Evolutionary conservation across 2,797 vertebrate genomes (phyloP), one percentile per base, ranked within the genome.

Genomic region (Enteromius viviparus): DNA sequence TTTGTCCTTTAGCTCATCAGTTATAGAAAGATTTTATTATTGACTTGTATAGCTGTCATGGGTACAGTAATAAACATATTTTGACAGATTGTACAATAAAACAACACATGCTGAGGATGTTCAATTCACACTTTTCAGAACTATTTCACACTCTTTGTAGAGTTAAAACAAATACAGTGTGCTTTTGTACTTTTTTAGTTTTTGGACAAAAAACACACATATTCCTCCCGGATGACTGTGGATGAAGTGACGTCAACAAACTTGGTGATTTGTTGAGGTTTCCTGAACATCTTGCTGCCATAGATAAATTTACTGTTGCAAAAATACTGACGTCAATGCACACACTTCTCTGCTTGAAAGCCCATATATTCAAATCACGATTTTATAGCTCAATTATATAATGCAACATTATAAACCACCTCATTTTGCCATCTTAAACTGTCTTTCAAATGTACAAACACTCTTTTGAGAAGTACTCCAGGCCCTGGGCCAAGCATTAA

Each of bases 251-350:
- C 32, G 10, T 76, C 47, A 76, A 49, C n/a, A 75, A 51, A 53
- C 15, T 53, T 42, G 32, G 4, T 40, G 47, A 29, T 66, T 66
- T 64, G 40, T 74, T 76, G 21, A 40, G 58, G 70, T 66, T 66
- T 66, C 11, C 2, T 42, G 6, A 68, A 76, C 60, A 29, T 68
- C 23, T n/a, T 58, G 49, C 32, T 55, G 23, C 4, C 71, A n/a
- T 21, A 34, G 75, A 70, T 53, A 62, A 40, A 77, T 77, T 40
- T 60, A 37, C 76, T 47, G 19, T 26, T 69, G 23, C 76, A 47
- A 58, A 42, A 17, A 40, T 77, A 82, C 26, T 82, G 81, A 82
- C 9, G 32, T 75, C 45, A 76, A 19, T 49, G 21, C 17, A 55
- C 7, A 26, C 51, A 76, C 23, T 66, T 42, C 17, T 45, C 23